Evolutionary conservation across 2,113 vertebrate species (phyloP), one percentile per base, ranked within the genome.

Genomic region (Ia io): DNA sequence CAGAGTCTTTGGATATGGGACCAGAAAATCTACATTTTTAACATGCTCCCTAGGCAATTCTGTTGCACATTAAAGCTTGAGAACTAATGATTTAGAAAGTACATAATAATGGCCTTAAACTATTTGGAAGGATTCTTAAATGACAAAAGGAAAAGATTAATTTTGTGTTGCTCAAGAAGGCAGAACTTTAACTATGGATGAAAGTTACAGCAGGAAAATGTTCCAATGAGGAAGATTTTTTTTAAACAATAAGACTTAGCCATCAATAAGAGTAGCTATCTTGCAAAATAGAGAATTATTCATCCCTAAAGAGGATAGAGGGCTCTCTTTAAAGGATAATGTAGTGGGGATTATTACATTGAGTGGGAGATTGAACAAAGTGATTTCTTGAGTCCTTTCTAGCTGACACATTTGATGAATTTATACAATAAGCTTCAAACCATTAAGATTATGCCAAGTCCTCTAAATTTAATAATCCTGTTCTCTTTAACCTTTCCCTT

Each of bases 71-170:
- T 89, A 69, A 93, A 91, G 5, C 37, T 74, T 92, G 17, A 90
- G 2, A 79, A 65, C 44, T 63, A 89, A 87, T 59, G n/a, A 40
- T 67, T 96, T 92, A 80, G 30, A 76, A 88, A 97, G 59, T 67
- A 61, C 4, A 59, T n/a, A n/a, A 82, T 37, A 77, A 93, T 22
- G 32, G 11, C 20, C 37, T 94, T 93, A 74, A 82, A 71, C 51
- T 84, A 44, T 56, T 78, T 78, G 22, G 20, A 89, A 89, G 12
- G 2, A 12, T 47, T 83, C 12, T 83, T 83, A 76, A 51, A 69
- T 10, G 10, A 53, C 88, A 90, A 96, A 86, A 30, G 4, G 20
- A 32, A 89, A 96, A 73, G 3, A 90, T 56, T 87, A 69, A 25
- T 79, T 94, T 85, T 82, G 32, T 37, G 25, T 59, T 88, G 18